Evolutionary conservation across 2,113 vertebrate genomes (phyloP).

Genomic region (Phylloscopus whistleri): DNA sequence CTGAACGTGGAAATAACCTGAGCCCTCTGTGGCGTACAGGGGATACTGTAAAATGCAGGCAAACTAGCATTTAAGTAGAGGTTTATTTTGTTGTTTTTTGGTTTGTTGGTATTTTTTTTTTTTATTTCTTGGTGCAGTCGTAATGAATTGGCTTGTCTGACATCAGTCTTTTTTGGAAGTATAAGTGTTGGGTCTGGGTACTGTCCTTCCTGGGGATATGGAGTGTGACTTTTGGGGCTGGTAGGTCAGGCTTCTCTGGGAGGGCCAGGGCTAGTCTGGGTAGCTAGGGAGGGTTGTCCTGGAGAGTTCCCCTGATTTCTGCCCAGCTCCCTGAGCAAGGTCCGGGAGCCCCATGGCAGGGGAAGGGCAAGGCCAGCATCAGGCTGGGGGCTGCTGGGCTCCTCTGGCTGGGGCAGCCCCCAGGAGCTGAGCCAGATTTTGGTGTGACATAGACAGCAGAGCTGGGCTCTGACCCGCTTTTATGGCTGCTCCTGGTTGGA

Average conservation of each 20-base stretch:
- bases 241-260: neutral
- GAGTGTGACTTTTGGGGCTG: neutral
- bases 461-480: neutral
- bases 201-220: fast-evolving
- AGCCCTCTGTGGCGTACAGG: neutral
- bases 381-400: neutral
- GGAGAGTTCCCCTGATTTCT: neutral
- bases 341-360: neutral
- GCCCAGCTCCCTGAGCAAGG: neutral
- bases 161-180: neutral
- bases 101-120: neutral
- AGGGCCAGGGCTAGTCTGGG: neutral
- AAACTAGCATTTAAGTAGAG: neutral
- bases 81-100: neutral
- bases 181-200: neutral
- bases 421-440: neutral
- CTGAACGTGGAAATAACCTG: neutral
- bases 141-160: neutral
- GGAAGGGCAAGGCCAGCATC: neutral
- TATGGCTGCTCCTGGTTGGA: neutral
- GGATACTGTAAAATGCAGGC: neutral
- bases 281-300: neutral
- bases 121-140: neutral
- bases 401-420: neutral
- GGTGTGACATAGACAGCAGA: neutral